Conservation (phyloP, 2,888 invertebrate genomes). For the Eristalis arbustorum region DNA sequence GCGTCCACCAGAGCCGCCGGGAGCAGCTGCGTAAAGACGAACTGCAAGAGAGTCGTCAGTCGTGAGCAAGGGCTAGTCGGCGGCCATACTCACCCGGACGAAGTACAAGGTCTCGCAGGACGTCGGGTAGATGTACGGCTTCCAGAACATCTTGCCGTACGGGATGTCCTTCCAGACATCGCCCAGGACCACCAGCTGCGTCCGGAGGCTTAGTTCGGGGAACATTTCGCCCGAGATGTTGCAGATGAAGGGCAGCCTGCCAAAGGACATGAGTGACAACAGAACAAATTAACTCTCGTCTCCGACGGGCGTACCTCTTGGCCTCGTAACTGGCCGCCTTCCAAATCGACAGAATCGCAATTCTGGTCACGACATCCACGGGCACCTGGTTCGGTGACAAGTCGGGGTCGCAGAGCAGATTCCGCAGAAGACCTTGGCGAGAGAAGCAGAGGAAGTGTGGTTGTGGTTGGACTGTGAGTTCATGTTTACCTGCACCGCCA, state of each 20-base stretch:
- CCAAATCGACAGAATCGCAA: conserved; percentile 53
- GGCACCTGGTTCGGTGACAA: conserved; percentile 53
- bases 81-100: conserved; percentile 13
- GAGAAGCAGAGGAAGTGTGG: not conserved
- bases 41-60: conserved; percentile 7
- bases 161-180: conserved; percentile 36
- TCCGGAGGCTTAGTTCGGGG: conserved; percentile 26
- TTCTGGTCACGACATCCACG: conserved; percentile 38
- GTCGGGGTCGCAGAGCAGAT: conserved; percentile 45
- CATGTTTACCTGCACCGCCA: conserved; percentile 43
- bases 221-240: conserved; percentile 58
- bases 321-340: conserved; percentile 34
- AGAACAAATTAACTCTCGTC: not conserved
- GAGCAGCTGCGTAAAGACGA: conserved; percentile 34
- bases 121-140: conserved; percentile 29
- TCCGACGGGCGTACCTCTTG: conserved; percentile 11
- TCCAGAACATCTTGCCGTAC: conserved; percentile 53
- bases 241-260: conserved; percentile 54
- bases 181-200: conserved; percentile 27
- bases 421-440: conserved; percentile 40
- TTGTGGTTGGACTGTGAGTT: not conserved
- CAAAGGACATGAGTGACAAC: not conserved
- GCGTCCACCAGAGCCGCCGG: conserved; percentile 32
- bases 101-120: conserved; percentile 4
- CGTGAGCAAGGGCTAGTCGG: too few species aligned